Conservation (phyloP, 2,113 vertebrate genomes). For the Phalacrocorax aristotelis region DNA sequence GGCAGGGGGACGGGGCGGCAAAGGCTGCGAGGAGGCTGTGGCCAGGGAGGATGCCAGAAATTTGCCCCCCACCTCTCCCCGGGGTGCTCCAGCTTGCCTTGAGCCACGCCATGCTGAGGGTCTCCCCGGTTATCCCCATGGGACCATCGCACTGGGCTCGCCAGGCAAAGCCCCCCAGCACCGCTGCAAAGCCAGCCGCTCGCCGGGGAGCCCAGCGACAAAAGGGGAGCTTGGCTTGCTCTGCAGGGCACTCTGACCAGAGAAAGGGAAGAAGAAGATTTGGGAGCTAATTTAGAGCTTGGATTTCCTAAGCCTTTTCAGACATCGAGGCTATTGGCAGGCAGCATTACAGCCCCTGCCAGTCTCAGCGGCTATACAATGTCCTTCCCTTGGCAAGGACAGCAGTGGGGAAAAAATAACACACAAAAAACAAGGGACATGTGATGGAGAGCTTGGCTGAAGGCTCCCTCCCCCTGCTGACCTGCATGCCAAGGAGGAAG, state of each 20-base stretch:
- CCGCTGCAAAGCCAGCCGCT: neutral
- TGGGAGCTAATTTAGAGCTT: conserved; percentile 56
- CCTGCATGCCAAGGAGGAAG: conserved; percentile 13
- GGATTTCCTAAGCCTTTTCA: conserved; percentile 46
- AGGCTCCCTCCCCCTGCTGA: neutral
- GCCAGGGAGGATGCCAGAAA: neutral
- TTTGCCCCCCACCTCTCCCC: neutral
- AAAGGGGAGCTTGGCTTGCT: neutral
- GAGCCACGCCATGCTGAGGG: accelerated
- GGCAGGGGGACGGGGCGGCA: accelerated
- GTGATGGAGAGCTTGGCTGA: conserved; percentile 48
- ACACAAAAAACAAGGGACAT: conserved; percentile 43
- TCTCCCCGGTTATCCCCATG: accelerated
- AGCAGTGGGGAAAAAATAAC: conserved; percentile 52
- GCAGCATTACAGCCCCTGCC: conserved; percentile 14
- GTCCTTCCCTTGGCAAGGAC: conserved; percentile 59
- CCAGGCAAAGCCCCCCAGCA: neutral
- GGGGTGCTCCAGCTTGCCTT: neutral
- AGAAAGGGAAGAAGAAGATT: neutral
- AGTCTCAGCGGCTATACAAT: conserved; percentile 36
- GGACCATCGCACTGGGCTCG: neutral
- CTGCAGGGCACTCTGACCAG: neutral
- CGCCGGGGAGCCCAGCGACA: accelerated
- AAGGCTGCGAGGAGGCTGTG: neutral
- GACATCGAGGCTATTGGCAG: conserved; percentile 43